Base-by-base conservation (phyloP, 1,140 invertebrate species). In the Drosophila truncata region DNA sequence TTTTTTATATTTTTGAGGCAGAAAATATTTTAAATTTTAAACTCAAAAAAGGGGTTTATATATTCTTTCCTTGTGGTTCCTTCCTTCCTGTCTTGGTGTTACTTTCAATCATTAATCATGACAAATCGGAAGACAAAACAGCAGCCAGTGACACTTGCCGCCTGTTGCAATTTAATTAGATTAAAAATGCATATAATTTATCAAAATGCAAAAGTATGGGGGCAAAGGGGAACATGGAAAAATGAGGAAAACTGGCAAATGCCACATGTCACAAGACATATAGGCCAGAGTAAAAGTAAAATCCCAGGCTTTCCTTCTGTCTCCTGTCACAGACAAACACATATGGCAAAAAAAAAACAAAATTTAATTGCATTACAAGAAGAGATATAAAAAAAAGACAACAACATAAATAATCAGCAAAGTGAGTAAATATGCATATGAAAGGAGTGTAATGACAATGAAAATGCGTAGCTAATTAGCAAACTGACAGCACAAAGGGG, bases 131-230 rank as follows among this genome's bases (percentile, higher is more conserved):
- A 33, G 55, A 60, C 47, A 47, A 47, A 57, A 46, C 72, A 77
- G 66, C 75, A 64, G 60, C 54, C 27, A 31, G 52, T 78, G 76
- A 78, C 76, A 78, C 37, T 71, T 78, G 57, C 65, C 65, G 74
- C 75, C 75, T 78, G 76, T 70, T 71, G 66, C 66, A 71, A 58
- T 74, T 75, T 74, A 80, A 79, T 79, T 76, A 61, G 73, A 87
- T 87, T 87, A 88, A 90, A 90, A 90, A 88, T 88, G 72, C 84
- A 88, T 88, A 84, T 78, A 80, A 88, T 88, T 74, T 84, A 88
- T 88, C 81, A 80, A 57, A 77, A 46, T 60, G 64, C 50, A 52
- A 47, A 4, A n/a, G 55, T 16, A 13, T 4, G n/a, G 6, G 46
- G 27, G 27, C 10, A 50, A 9, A 20, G 20, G 55, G n/a, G n/a